Base-by-base conservation (phyloP, 2,113 vertebrate species). In the Protomyctophum bolini region DNA sequence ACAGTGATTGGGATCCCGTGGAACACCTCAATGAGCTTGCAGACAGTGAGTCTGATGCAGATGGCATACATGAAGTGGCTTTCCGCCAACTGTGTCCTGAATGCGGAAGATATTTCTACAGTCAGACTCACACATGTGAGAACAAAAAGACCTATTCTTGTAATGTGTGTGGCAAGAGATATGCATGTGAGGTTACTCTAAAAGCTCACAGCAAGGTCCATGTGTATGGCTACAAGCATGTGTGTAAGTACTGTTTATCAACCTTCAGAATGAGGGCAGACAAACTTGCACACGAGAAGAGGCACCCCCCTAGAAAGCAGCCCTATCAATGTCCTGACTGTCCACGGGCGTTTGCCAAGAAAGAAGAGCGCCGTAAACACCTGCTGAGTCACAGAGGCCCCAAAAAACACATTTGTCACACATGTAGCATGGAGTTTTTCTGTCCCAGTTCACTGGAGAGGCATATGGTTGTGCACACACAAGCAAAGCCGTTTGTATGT, bases 251-350 rank as follows among this genome's bases (percentile, higher is more conserved):
- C 57, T 58, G 57, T 5, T 41, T 3, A 3, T 41, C 33, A 41
- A 41, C 33, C 33, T 41, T 41, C 33, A 41, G 33, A 41, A 41
- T 21, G 6, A 58, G 57, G 15, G 7, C 57, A 21, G 57, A 58
- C 7, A 58, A 58, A n/a, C 57, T 58, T 6, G 21, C 14, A 10
- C 57, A 58, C 21, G 57, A 58, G 57, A 6, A 58, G 57, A 58
- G 14, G 14, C 57, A 58, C 15, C 57, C 14, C 14, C 7, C 1
- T 58, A 21, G 10, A 28, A 21, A 58, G 8, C 28, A 58, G 9
- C 57, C 57, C 28, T 58, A 58, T 28, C 14, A 58, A 58, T 58
- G 57, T 21, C 57, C 57, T 1, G 57, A 58, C 57, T 58, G 57
- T 21, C 21, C 57, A 7, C 10, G 28, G 10, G 4, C 7, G 1